Evolutionary conservation across 2,797 vertebrate species (phyloP), one percentile per base, ranked within the genome.

Genomic region (Chloroceryle amazona): DNA sequence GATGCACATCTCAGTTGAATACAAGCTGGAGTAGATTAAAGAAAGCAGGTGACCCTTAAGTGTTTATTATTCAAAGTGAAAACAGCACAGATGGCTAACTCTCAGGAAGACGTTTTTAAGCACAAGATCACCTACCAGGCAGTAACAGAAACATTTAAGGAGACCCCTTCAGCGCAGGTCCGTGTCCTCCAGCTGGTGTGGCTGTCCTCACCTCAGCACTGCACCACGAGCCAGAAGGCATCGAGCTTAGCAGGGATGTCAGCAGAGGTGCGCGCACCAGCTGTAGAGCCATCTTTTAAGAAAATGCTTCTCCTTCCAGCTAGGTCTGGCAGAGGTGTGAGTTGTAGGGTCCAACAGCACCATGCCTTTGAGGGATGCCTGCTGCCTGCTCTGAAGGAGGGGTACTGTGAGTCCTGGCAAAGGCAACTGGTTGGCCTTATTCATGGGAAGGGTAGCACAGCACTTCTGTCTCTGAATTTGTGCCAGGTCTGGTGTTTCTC

Each of bases 211-310:
- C 1, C 0, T 28, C 55, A 46, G 12, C 1, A 4, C 54, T 9
- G 79, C 5, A 4, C 10, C 5, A 0, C 3, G 3, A 29, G 33
- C 21, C 35, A 3, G 0, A 28, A 47, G 70, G 20, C 4, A 1
- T 1, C 0, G 0, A 39, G 20, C 29, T 78, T 16, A 44, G 11
- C 4, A 8, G 57, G 61, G 44, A 37, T 3, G 2, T 21, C 3
- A 9, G 29, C 29, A 68, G 63, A n/a, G 54, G 35, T 33, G 54
- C 0, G 2, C 2, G 12, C 4, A 3, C 14, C 80, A 41, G 73
- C 57, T 41, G 49, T 22, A 83, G 33, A 52, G n/a, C 5, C 5
- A 2, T 1, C 14, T 39, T 63, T 79, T 28, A 0, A 4, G 49
- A 8, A 7, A 37, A 8, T 0, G 3, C 13, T 61, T 26, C 49